Conservation (phyloP, 2,797 vertebrate species). For the Columba guinea region DNA sequence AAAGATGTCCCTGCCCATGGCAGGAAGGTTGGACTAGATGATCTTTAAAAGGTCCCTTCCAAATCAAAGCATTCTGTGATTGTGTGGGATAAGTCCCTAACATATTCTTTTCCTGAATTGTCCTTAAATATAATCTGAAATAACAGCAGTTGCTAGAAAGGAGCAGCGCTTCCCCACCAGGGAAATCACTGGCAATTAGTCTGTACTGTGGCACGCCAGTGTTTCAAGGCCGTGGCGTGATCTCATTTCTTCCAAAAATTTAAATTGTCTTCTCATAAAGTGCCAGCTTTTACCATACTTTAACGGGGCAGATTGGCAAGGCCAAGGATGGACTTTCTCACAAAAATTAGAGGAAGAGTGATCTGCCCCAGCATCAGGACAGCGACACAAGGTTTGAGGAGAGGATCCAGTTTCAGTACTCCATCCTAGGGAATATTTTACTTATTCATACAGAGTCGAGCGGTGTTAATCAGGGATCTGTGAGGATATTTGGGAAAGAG, state of each 20-base stretch:
- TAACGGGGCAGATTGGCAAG: not conserved
- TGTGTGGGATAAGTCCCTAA: not conserved
- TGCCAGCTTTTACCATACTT: not conserved
- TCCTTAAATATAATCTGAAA: slow-evolving; percentile 7
- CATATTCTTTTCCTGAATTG: not conserved
- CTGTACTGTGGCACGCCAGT: not conserved
- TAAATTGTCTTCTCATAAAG: not conserved
- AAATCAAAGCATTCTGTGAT: not conserved
- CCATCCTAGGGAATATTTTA: not conserved
- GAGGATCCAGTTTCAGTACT: not conserved
- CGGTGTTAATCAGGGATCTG: not conserved
- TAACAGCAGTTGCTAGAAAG: slow-evolving; percentile 7
- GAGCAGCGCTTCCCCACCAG: not conserved
- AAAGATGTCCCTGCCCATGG: not conserved
- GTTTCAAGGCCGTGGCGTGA: not conserved
- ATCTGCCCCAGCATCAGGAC: not conserved
- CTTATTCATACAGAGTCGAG: not conserved
- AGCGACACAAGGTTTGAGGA: not conserved
- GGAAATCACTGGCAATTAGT: not conserved
- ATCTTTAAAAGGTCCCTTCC: not conserved
- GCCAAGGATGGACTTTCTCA: not conserved
- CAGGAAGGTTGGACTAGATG: not conserved
- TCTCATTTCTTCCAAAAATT: not conserved
- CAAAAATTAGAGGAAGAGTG: not conserved
- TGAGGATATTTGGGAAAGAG: not conserved